Base-by-base conservation (phyloP, 1,140 invertebrate genomes). In the Helicoverpa zea region DNA sequence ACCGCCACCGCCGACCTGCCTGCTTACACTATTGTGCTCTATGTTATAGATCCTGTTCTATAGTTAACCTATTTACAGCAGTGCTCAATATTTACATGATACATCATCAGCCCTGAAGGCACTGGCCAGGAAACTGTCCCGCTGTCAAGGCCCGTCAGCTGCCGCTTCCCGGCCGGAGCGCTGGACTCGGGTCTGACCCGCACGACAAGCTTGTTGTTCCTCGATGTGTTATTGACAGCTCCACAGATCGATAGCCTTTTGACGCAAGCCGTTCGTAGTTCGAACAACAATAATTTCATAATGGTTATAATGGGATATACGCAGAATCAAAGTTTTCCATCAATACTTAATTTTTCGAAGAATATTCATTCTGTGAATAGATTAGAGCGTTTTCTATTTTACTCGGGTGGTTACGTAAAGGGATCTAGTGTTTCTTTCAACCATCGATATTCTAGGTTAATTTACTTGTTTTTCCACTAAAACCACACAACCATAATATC, bases 1-100 rank as follows among this genome's bases (percentile, higher is more conserved):
- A 61, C 80, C 87, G 82, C 81, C 82, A 81, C 81, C 83, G 80
- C 79, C 84, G 79, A 47, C 80, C 81, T 76, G 73, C 73, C 49
- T 70, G 51, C 64, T 68, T 77, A 84, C 80, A 79, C 81, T 82
- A 56, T 77, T 82, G 58, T 89, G 70, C 73, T 81, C 76, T 83
- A 82, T 84, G 75, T 81, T 86, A 85, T 87, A 54, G 76, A 86
- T 87, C 79, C 64, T 81, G 35, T 43, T 79, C 51, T 81, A 81
- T 82, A 52, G 54, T 72, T 70, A 77, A 83, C 77, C 78, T 58
- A 78, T 85, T 83, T 80, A 74, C 14, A 58, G 61, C 70, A 49
- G 76, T 70, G 11, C 56, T 74, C 64, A 56, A 52, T 58, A 83
- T 72, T 61, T 68, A 68, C 64, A 68, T 49, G n/a, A 14, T 35